Percentiles rank a stretch among this genome's conserved stretches.
These are phyloP conservation scores for Caenorhabditis tropicalis DNA, from an alignment of 1,140 invertebrate species.

Conservation along the genomic window DNA sequence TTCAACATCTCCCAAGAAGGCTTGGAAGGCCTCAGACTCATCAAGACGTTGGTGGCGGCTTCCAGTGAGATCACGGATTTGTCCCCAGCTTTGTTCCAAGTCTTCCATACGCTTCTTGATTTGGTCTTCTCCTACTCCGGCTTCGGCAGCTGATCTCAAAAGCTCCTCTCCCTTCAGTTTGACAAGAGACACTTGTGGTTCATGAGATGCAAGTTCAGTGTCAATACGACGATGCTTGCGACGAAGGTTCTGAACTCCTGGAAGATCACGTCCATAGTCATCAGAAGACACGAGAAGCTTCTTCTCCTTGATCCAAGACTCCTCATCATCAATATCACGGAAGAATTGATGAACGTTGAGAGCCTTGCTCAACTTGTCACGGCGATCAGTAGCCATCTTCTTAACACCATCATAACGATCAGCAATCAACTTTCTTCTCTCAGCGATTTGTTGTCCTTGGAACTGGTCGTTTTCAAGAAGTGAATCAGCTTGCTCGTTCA, in stretches of 20 bases:
- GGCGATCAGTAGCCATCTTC: conserved; percentile 79
- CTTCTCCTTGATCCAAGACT: conserved; percentile 99
- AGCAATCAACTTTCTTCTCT: conserved; percentile 89
- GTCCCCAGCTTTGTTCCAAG: conserved; percentile 73
- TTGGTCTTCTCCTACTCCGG: conserved; percentile 81
- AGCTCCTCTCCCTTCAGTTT: conserved; percentile 94
- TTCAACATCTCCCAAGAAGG: conserved; percentile 96
- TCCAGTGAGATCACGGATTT: conserved; percentile 72
- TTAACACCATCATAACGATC: conserved; percentile 82
- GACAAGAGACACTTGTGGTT: conserved; percentile 91
- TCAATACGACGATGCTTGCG: conserved; percentile 98
- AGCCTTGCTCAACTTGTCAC: conserved; percentile 88
- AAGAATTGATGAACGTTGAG: conserved; percentile 99
- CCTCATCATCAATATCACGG: conserved; percentile 97
- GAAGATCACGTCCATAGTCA: conserved; percentile 96
- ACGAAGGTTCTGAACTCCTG: conserved; percentile 94
- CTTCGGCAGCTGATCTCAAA: conserved; percentile 92
- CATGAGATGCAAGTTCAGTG: conserved; percentile 91
- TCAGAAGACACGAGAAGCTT: conserved; percentile 95
- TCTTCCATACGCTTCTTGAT: conserved; percentile 80
- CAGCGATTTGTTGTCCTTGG: conserved; percentile 88
- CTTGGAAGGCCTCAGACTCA: conserved; percentile 85
- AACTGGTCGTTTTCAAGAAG: conserved; percentile 92
- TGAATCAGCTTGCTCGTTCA: conserved; percentile 91
- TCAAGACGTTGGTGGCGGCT: conserved; percentile 67